Base-by-base conservation (phyloP, 2,113 vertebrate genomes). In the Fulmarus glacialis region DNA sequence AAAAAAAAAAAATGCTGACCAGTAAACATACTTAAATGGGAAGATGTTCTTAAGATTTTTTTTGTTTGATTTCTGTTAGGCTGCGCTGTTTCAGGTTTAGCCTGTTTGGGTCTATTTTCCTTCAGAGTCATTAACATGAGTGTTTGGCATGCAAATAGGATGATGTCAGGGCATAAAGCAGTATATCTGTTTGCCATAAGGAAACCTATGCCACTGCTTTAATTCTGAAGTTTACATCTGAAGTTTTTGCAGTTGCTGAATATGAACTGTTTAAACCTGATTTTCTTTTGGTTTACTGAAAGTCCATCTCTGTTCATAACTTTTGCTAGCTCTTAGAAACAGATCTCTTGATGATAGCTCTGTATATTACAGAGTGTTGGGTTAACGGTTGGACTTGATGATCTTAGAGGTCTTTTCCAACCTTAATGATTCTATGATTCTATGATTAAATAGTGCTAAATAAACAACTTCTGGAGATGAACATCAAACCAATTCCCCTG, bases 131-230 rank as follows among this genome's bases (percentile, higher is more conserved):
- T 93, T 92, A 83, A 70, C 24, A 16, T 48, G 60, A 81, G 70
- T 90, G 67, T 67, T 93, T 93, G 59, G 63, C 63, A 88, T 94
- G 90, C 71, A 94, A 90, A 82, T 62, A 78, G 32, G 58, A 85
- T 96, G 74, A 93, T 83, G 88, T 95, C 89, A 96, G 42, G 38
- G 55, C 18, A n/a, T 63, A 75, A 79, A 79, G 48, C 77, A 60
- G 23, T 75, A 4, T 70, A 24, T 59, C 36, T 81, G 26, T 48
- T 47, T 62, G 23, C 68, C 13, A 13, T 86, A 84, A 90, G 55
- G 47, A 89, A 74, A 14, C 26, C 5, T 34, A 2, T 66, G 26
- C 27, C 22, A 81, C 26, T 63, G 19, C 43, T 93, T 59, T 29
- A 84, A 22, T 74, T 74, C 42, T 67, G 15, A 81, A 66, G 12